A percentile compares a stretch with the other conserved stretches of the same genome.
phyloP scores from a whole-genome alignment of 2,113 vertebrate species.

The Sturnira hondurensis region DNA sequence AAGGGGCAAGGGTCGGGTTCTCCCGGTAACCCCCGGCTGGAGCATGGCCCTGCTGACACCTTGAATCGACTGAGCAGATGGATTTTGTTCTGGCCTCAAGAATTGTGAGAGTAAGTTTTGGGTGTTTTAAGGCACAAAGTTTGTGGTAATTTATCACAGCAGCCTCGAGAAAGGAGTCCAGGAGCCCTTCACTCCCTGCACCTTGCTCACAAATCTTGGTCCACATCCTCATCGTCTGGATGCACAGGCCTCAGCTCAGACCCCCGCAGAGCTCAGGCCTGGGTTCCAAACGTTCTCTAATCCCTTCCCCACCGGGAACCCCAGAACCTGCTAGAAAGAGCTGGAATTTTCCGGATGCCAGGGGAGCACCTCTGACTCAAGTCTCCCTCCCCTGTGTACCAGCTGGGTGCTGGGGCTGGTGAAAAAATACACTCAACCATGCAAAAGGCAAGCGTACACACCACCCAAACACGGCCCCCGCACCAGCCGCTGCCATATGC shows the following conservation, averaged over 20 bases:
- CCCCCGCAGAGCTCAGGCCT: not conserved
- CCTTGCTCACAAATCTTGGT: not conserved
- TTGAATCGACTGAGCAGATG: rapidly evolving
- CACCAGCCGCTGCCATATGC: slow-evolving; percentile 67
- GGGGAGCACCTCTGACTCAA: not conserved
- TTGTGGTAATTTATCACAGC: not conserved
- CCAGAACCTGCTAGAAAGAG: not conserved
- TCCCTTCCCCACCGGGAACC: not conserved
- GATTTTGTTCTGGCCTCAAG: not conserved
- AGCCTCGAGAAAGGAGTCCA: not conserved
- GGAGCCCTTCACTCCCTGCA: too few species aligned
- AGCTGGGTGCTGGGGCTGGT: not conserved
- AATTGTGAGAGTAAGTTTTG: rapidly evolving
- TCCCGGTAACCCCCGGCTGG: rapidly evolving
- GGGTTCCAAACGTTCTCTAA: not conserved
- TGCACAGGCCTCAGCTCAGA: not conserved
- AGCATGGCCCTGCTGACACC: not conserved
- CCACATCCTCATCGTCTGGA: not conserved
- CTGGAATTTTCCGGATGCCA: not conserved
- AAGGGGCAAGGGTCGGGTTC: rapidly evolving
- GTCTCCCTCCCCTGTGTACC: slow-evolving; percentile 19
- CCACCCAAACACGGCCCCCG: slow-evolving; percentile 72
- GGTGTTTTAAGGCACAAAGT: not conserved
- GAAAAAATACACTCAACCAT: not conserved
- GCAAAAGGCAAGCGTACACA: slow-evolving; percentile 14